phyloP scores from a whole-genome alignment of 2,113 vertebrate species.

The Heptranchias perlo region DNA sequence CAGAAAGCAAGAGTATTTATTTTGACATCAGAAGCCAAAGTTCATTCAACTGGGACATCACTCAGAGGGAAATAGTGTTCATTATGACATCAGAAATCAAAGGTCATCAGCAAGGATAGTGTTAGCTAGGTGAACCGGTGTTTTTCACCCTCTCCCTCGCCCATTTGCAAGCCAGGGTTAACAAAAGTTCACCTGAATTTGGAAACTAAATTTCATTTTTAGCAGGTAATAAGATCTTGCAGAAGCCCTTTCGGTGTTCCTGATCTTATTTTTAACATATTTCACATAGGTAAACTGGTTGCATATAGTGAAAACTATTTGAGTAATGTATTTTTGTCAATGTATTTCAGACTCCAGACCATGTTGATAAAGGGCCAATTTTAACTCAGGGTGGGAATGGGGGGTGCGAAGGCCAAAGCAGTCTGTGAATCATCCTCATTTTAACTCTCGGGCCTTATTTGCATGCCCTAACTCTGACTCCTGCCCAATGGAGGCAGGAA shows the following conservation, averaged over 20 bases:
- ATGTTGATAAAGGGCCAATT: too few species aligned
- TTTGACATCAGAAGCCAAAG: slow-evolving; percentile 33
- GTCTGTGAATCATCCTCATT: too few species aligned
- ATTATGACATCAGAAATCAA: slow-evolving; percentile 12
- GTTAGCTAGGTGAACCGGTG: slow-evolving; percentile 3
- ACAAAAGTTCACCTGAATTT: slow-evolving; percentile 20
- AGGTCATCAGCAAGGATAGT: slow-evolving; percentile 20
- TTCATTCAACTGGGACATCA: slow-evolving; percentile 24
- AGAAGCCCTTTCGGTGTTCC: neutral
- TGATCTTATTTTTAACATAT: neutral
- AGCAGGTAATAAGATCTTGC: neutral
- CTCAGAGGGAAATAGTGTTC: slow-evolving; percentile 27
- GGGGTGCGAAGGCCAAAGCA: too few species aligned
- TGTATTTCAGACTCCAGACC: too few species aligned
- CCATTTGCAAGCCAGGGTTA: slow-evolving; percentile 20
- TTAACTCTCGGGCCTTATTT: too few species aligned
- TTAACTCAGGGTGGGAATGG: too few species aligned
- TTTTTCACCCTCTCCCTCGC: neutral
- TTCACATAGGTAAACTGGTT: neutral
- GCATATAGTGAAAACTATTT: neutral
- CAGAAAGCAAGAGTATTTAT: slow-evolving; percentile 18
- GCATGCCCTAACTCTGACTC: too few species aligned
- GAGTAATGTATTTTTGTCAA: too few species aligned
- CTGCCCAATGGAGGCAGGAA: too few species aligned
- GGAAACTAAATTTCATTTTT: neutral